Percentiles rank a stretch among this genome's conserved stretches.
Conservation (phyloP, 2,888 invertebrate genomes). For the Synanthedon vespiformis region DNA sequence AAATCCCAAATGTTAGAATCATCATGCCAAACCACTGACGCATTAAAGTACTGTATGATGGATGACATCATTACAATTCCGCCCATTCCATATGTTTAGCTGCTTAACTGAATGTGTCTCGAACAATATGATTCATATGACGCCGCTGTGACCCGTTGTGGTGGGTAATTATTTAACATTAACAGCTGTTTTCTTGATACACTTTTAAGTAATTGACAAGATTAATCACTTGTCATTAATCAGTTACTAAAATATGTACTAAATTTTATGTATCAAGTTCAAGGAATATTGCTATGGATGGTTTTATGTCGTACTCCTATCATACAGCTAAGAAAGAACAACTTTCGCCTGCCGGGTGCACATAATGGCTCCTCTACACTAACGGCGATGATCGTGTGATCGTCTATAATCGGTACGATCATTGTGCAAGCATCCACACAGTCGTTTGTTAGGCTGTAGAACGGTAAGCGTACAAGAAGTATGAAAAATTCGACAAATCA, state of each 20-base stretch:
- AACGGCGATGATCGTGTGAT: no score
- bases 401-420: no score
- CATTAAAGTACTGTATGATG: conserved; percentile 4
- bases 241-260: neutral
- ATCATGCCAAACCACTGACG: conserved; percentile 11
- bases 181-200: conserved; percentile 9
- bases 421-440: no score
- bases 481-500: no score
- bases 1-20: neutral
- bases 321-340: no score
- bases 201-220: conserved; percentile 11
- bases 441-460: no score
- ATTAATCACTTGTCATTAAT: conserved; percentile 5
- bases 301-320: no score
- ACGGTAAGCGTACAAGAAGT: no score
- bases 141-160: conserved; percentile 2
- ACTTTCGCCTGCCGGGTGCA: no score
- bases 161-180: conserved; percentile 10
- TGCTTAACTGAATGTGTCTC: conserved; percentile 12
- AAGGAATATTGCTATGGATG: no score
- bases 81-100: conserved; percentile 10
- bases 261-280: no score
- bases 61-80: conserved; percentile 14
- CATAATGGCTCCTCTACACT: no score
- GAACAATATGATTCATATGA: conserved; percentile 10